Base-by-base conservation (phyloP, 2,797 vertebrate genomes). In the Arremon aurantiirostris region DNA sequence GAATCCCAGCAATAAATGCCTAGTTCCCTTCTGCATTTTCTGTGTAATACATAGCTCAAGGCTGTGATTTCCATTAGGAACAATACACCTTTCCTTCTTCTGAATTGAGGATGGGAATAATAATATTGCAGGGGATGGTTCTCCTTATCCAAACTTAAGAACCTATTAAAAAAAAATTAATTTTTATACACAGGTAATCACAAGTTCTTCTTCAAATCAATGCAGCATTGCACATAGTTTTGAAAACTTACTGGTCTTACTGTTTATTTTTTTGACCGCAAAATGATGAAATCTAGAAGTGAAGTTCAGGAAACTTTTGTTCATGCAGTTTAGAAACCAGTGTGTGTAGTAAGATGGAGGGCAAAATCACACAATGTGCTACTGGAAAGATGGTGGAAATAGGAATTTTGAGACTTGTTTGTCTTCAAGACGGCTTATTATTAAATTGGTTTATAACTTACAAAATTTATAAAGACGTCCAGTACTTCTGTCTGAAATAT, bases 151-250 rank as follows among this genome's bases (percentile, higher is more conserved):
- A 82, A 24, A 37, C 3, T 27, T 82, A 44, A 2, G 47, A 77
- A 63, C 5, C 7, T 47, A 35, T 35, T 35, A n/a, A 76, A 55
- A 35, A 26, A 18, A 21, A 17, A 16, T 4, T 2, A 2, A 10
- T 8, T 44, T 81, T 68, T 81, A 65, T 23, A 50, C 7, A 35
- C 10, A 26, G 5, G 1, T 7, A 59, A 65, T 72, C 24, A 59
- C 2, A 82, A 72, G 22, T 47, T 65, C 15, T 52, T 90, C 7
- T 46, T 78, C 8, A 84, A 94, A 63, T 66, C 17, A 52, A 11
- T 44, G 23, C 0, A 5, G 3, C 0, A 0, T n/a, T 68, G 23
- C 8, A 72, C 18, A n/a, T 9, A 26, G 49, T 49, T 76, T 84
- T 61, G 18, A 59, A 23, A 79, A 79, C 0, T 70, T 65, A 6